Evolutionary conservation across 2,888 invertebrate species (phyloP), one percentile per base, ranked within the genome.

Genomic region (Cataglyphis cursor): DNA sequence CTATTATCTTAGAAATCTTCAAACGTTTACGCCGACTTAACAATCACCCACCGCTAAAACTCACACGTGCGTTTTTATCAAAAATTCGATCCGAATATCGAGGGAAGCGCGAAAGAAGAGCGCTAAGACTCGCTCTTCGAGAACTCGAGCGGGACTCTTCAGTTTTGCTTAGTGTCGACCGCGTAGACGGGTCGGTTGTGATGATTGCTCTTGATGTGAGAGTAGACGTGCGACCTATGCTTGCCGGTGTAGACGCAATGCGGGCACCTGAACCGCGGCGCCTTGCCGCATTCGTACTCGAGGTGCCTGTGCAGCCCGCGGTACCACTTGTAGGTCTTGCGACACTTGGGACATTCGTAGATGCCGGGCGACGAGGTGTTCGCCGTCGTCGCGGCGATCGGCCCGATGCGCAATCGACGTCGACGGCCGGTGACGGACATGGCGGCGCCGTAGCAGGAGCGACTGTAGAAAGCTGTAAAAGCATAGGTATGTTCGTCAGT

Each of bases 271-370:
- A 95, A 95, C 1, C 94, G 91, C 44, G 95, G 95, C 31, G 90
- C 89, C 90, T 94, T 93, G 75, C 94, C 94, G 84, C 95, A 95
- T 81, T 93, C 94, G 89, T 92, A 94, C 54, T 92, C 93, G 68
- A 92, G 87, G 31, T 93, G 96, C 31, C 96, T 94, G 89, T 96
- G 96, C 76, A 96, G 94, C 83, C 96, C 96, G 6, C 96, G 96
- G 90, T 96, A 96, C 93, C 96, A 96, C 76, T 96, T 96, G 93
- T 96, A 96, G 62, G 94, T 94, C 91, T 96, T 96, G 62, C 95
- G 94, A 90, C 96, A 96, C 65, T 95, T 95, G 8, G 95, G 95
- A 89, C 96, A 96, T 66, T 95, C 93, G 85, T 90, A 94, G 83
- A 83, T 92, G 31, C 93, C 93, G 18, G 91, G 90, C 65, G 85